Conservation (phyloP, 2,888 invertebrate genomes). For the Chironomus riparius region DNA sequence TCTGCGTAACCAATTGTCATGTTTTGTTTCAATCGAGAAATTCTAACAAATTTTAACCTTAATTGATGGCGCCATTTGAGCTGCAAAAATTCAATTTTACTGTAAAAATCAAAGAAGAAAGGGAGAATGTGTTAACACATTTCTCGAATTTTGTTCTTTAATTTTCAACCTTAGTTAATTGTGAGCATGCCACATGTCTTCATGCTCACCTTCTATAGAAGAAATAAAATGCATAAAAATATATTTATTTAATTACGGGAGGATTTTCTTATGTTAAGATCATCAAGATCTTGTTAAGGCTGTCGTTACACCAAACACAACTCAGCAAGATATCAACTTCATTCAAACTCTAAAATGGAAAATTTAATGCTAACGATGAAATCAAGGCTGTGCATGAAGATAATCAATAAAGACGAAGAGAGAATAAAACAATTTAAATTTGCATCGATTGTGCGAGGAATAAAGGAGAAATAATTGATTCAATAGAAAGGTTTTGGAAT, state of each 20-base stretch:
- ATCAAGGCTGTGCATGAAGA: neutral
- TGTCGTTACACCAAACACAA: slow-evolving; percentile 3
- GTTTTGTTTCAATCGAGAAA: neutral
- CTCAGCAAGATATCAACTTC: slow-evolving; percentile 18
- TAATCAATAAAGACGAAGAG: neutral
- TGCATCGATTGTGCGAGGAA: too few relatives aligned
- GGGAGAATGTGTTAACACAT: neutral
- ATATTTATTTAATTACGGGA: slow-evolving; percentile 4
- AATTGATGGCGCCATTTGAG: slow-evolving; percentile 7
- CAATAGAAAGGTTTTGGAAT: neutral
- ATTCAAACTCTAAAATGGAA: too few relatives aligned
- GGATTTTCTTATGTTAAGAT: neutral
- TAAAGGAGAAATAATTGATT: too few relatives aligned
- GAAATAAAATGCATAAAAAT: neutral
- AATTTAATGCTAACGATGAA: neutral
- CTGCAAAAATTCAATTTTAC: neutral
- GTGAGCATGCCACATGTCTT: neutral
- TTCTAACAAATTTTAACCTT: neutral
- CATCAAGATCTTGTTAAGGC: slow-evolving; percentile 24
- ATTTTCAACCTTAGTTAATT: neutral
- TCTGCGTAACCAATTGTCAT: neutral
- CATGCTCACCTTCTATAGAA: too few relatives aligned
- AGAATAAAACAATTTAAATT: neutral
- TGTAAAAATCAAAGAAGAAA: neutral
- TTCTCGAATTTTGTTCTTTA: neutral